Evolutionary conservation across 1,140 invertebrate genomes (phyloP), one percentile per base, ranked within the genome.

Genomic region (Monochamus saltuarius): DNA sequence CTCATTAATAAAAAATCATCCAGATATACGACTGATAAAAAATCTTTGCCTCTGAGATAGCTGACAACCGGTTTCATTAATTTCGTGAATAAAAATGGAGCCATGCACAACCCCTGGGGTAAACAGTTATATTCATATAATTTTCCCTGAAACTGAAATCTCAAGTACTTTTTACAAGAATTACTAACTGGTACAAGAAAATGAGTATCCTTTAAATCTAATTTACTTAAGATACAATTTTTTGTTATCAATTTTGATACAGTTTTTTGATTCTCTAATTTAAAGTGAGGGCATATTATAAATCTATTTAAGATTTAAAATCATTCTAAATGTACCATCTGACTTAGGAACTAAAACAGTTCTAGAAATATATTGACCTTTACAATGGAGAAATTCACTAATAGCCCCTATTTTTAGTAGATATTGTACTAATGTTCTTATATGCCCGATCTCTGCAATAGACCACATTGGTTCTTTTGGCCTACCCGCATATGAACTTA

Each of bases 111-210:
- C 7, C 52, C 39, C 11, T 42, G 22, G n/a, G 52, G 55, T 46
- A 64, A 51, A 37, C 57, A 60, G 17, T 38, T 67, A 57, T 68
- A 70, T 60, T 73, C 54, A 55, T 64, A 71, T 13, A 68, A 39
- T 37, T 56, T 13, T 1, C 56, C 56, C 2, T 61, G 17, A 62
- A 64, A 72, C 13, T 29, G 14, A 50, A 72, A 72, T 34, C 66
- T 46, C 42, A 71, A 56, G 55, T 61, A 69, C 47, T 68, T 69
- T 22, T 46, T 53, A 57, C 17, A 17, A 13, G 7, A n/a, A 10
- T 40, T 62, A 51, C 29, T 4, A 19, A 61, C 43, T 6, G 53
- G 55, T 11, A 73, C 16, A 13, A 64, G 13, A 66, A 63, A 68
- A 55, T 72, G 72, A 2, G 64, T 69, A 14, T 45, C 42, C 14